Conservation (phyloP, 2,113 vertebrate genomes). For the Elachura formosa region DNA sequence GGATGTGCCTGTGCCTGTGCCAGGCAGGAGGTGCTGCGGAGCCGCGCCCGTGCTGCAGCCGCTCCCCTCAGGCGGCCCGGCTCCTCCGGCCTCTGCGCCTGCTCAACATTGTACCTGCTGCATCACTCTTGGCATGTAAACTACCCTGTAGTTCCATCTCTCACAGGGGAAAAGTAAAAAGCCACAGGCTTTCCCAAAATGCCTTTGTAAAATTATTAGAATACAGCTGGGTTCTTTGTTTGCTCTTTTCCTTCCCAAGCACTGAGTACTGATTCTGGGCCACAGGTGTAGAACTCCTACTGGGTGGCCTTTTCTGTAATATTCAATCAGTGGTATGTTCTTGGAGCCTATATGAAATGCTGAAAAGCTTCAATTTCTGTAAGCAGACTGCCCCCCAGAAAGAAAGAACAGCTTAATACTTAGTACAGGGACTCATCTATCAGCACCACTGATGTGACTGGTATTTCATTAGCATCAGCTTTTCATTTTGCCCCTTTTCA, state of each 20-base stretch:
- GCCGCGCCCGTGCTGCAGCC: neutral
- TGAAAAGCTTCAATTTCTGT: neutral
- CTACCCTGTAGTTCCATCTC: neutral
- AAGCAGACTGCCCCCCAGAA: neutral
- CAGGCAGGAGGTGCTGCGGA: neutral
- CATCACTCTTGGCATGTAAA: neutral
- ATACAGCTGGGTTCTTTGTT: neutral
- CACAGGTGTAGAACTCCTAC: neutral
- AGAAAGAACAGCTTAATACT: neutral
- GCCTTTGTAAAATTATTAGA: neutral
- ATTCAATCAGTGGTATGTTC: neutral
- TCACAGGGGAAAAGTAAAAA: neutral
- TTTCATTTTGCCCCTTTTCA: neutral
- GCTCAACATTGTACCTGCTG: fast-evolving
- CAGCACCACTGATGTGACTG: neutral
- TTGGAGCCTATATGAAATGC: neutral
- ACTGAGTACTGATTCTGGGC: neutral
- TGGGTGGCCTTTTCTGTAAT: neutral
- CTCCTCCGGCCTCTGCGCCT: neutral
- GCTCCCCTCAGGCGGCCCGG: neutral
- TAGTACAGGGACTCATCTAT: neutral
- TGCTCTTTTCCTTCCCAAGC: neutral
- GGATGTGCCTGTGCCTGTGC: neutral
- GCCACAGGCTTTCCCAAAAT: neutral
- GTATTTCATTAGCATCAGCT: neutral